phyloP scores from a whole-genome alignment of 2,888 invertebrate genomes.

The Agrotis clavis region DNA sequence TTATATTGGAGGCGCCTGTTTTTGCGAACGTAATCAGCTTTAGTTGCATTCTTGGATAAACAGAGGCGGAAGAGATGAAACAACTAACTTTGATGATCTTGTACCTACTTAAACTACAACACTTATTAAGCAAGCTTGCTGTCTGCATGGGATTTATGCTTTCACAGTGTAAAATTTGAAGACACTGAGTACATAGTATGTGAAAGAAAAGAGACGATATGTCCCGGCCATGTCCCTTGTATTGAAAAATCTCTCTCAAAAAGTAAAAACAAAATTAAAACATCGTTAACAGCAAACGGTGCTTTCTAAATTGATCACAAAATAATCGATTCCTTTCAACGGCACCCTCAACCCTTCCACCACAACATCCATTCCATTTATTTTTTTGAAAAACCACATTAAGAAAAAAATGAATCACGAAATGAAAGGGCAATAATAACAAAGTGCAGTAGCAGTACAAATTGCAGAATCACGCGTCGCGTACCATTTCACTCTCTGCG shows the following conservation, averaged over 20 bases:
- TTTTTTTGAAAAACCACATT: conserved; percentile 56
- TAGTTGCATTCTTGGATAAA: conserved; percentile 43
- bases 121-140: conserved; percentile 28
- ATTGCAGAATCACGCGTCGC: conserved; percentile 80
- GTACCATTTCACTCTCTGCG: conserved; percentile 78
- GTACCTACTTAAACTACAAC: conserved; percentile 23
- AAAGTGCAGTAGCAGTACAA: conserved; percentile 73
- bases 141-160: not conserved
- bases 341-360: conserved; percentile 53
- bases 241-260: not conserved
- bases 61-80: conserved; percentile 28
- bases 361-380: conserved; percentile 57
- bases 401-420: conserved; percentile 50
- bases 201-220: not conserved
- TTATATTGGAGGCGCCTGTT: conserved; percentile 40
- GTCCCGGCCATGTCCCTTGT: not conserved
- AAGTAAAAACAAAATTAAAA: conserved; percentile 14
- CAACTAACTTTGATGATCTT: conserved; percentile 44
- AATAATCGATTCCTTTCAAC: conserved; percentile 50
- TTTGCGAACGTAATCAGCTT: conserved; percentile 36
- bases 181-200: not conserved
- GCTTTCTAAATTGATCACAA: conserved; percentile 40
- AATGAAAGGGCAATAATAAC: conserved; percentile 68
- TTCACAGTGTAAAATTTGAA: not conserved
- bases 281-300: conserved; percentile 11